Base-by-base conservation (phyloP, 1,140 invertebrate species). In the Sipha flava region DNA sequence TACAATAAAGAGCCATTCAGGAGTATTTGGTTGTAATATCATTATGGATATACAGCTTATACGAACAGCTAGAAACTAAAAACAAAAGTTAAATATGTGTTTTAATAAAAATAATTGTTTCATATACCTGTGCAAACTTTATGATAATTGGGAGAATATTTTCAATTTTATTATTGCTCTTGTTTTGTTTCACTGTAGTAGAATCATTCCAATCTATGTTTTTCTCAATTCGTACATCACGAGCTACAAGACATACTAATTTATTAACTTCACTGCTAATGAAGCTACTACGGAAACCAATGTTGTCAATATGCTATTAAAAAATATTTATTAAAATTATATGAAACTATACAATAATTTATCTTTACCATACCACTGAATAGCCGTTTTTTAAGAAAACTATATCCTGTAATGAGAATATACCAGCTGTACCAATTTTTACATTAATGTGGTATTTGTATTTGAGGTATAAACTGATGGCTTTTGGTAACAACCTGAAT, bases 181-280 rank as follows among this genome's bases (percentile, higher is more conserved):
- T 62, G 49, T 77, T 70, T 80, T 82, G 72, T 66, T 82, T 21
- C 37, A 62, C 54, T 70, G 80, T 18, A 64, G 16, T 31, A 0
- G 40, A 16, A 59, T 59, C 68, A 57, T 70, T 81, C 18, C 79
- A 37, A 16, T 54, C 87, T 81, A 92, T 89, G 87, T 93, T 91
- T 84, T 94, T 93, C 81, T 94, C 94, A 73, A 97, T 91, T 79
- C 93, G 88, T 6, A 96, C 91, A 85, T 95, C 93, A 73, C 90
- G 89, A 81, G 95, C 90, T 31, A 95, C 90, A 37, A 97, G 89
- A 10, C 93, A 93, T 23, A 97, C 84, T 10, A 96, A 86, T 86
- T 96, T 97, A 26, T 92, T 94, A 31, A 94, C 92, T 81, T 95
- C 93, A 12, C 93, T 94, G 84, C 94, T 96, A 77, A 96, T 90